Evolutionary conservation across 2,888 invertebrate genomes (phyloP).

Genomic region (Himalopsyche japonica): DNA sequence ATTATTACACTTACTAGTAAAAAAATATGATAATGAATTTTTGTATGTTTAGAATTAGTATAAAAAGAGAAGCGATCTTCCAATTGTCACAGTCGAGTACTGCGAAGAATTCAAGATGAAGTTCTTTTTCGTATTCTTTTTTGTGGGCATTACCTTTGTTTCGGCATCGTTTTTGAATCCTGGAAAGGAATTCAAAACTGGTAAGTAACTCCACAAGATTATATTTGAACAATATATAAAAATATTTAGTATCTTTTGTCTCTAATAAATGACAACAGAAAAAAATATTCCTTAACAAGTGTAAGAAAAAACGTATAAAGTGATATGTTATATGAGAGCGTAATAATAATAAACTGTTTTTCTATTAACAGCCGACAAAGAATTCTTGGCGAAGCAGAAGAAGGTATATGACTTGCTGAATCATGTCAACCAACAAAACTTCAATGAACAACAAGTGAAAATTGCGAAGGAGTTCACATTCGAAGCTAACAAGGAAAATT

Average conservation of each 20-base stretch:
- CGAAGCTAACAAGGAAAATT: conserved; percentile 62
- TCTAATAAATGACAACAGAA: too few relatives aligned
- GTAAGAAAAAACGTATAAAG: too few relatives aligned
- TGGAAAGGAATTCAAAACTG: conserved; percentile 43
- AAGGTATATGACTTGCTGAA: conserved; percentile 63
- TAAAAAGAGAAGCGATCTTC: not conserved
- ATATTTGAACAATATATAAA: too few relatives aligned
- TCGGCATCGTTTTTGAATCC: conserved; percentile 47
- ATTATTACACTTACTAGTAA: too few relatives aligned
- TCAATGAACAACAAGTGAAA: conserved; percentile 62
- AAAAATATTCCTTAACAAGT: too few relatives aligned
- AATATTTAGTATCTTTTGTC: too few relatives aligned
- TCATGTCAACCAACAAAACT: conserved; percentile 64
- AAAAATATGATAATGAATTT: not conserved
- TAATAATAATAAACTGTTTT: not conserved
- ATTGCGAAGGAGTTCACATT: conserved; percentile 64
- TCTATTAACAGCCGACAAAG: conserved; percentile 53
- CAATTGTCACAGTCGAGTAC: not conserved
- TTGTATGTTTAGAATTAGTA: not conserved
- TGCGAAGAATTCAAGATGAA: conserved; percentile 49
- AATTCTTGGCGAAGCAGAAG: conserved; percentile 59
- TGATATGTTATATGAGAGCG: too few relatives aligned
- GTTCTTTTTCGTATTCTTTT: conserved; percentile 54
- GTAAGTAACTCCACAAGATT: conserved; percentile 41
- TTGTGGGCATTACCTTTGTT: conserved; percentile 47